phyloP scores from a whole-genome alignment of 2,888 invertebrate genomes.

The Cistogaster globosa region DNA sequence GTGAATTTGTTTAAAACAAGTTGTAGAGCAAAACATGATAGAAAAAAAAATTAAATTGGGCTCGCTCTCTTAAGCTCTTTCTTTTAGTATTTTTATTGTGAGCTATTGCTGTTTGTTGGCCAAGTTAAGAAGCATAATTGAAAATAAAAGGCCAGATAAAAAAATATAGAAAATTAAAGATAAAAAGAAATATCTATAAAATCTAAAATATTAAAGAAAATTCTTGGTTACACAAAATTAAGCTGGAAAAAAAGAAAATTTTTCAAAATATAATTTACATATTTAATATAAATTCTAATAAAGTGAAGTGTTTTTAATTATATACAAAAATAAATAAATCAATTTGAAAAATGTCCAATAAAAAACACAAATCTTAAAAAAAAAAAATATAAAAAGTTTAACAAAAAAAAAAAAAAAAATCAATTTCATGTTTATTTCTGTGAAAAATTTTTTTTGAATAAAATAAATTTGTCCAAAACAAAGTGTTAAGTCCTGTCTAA shows the following conservation, averaged over 20 bases:
- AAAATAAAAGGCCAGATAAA: conserved; percentile 50
- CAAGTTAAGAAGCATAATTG: conserved; percentile 64
- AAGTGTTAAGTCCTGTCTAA: too few species aligned
- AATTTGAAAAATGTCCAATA: too few species aligned
- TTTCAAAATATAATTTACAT: neutral
- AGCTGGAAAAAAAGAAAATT: neutral
- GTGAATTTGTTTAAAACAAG: conserved; percentile 31
- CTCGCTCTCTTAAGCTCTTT: conserved; percentile 29
- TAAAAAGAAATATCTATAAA: conserved; percentile 33
- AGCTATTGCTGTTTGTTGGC: conserved; percentile 42
- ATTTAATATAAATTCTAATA: neutral
- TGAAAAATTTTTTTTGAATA: neutral
- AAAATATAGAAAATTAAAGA: conserved; percentile 4
- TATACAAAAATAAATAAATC: too few species aligned
- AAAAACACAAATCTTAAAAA: neutral
- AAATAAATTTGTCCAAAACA: neutral
- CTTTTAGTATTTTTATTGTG: conserved; percentile 5
- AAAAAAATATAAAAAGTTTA: neutral
- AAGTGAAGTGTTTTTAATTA: too few species aligned
- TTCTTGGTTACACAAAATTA: conserved; percentile 31
- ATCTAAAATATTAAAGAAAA: conserved; percentile 28
- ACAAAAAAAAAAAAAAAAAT: too few species aligned
- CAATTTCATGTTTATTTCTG: too few species aligned
- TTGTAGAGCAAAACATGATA: conserved; percentile 5
- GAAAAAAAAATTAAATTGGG: conserved; percentile 23